These are phyloP conservation scores for Trachelipus rathkii DNA, from an alignment of 1,140 invertebrate genomes.

Conservation along the genomic window DNA sequence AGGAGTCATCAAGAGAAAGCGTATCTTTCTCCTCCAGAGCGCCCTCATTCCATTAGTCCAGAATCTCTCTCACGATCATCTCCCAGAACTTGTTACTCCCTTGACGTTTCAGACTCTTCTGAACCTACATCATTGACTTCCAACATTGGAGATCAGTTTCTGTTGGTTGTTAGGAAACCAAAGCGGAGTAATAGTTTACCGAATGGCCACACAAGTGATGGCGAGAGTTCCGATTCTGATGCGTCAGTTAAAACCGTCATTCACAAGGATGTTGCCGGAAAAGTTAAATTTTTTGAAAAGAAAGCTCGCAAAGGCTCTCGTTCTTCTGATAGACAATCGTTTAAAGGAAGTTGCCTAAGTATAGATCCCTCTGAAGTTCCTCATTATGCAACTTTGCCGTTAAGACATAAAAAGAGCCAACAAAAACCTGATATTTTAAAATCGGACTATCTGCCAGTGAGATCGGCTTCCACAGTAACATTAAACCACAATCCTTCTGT, in stretches of 20 bases:
- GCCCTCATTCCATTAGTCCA: conserved; percentile 37
- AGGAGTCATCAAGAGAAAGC: conserved; percentile 17
- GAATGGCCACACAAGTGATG: conserved; percentile 34
- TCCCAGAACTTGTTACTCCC: conserved; percentile 57
- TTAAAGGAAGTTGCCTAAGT: conserved; percentile 34
- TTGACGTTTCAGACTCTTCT: conserved; percentile 53
- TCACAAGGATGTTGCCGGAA: conserved; percentile 62
- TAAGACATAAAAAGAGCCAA: conserved; percentile 46
- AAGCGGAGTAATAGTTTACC: conserved; percentile 39
- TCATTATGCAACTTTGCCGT: conserved; percentile 49
- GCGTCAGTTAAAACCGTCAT: conserved; percentile 46
- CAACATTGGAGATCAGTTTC: conserved; percentile 37
- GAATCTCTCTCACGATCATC: conserved; percentile 47
- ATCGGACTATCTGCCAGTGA: conserved; percentile 47
- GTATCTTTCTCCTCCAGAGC: conserved; percentile 19
- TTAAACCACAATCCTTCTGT: conserved; percentile 38
- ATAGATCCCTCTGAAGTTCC: conserved; percentile 35
- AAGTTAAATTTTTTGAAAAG: conserved; percentile 74
- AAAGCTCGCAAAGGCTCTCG: conserved; percentile 47
- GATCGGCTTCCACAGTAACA: conserved; percentile 48
- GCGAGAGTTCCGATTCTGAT: conserved; percentile 44
- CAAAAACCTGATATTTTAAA: conserved; percentile 46
- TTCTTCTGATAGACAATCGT: conserved; percentile 41
- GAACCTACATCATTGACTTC: conserved; percentile 47
- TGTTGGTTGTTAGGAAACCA: conserved; percentile 42